Evolutionary conservation across 2,113 vertebrate species (phyloP).

Genomic region (Cnemophilus loriae): DNA sequence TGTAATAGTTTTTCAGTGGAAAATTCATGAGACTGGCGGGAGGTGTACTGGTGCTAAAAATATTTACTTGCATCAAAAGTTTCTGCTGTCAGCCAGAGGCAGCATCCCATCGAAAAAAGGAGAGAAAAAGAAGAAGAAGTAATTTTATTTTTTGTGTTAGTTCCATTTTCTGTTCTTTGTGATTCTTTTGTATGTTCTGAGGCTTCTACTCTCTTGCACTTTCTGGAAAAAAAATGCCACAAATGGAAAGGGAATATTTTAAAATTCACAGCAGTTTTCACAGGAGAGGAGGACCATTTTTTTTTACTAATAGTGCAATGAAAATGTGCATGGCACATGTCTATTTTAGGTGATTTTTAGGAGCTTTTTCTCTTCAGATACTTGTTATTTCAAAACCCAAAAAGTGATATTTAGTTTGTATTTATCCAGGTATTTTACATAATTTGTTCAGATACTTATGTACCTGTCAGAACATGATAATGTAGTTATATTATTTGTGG

Average conservation of each 20-base stretch:
- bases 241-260: neutral
- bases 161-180: neutral
- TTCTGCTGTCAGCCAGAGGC: neutral
- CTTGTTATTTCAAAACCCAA: neutral
- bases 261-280: neutral
- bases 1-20: neutral
- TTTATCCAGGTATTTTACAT: neutral
- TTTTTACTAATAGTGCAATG: neutral
- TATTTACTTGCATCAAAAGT: neutral
- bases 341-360: neutral
- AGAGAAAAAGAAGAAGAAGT: fast-evolving
- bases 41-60: neutral
- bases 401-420: neutral
- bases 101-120: neutral
- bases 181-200: neutral
- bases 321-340: neutral
- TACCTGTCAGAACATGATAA: neutral
- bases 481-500: neutral
- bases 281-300: neutral
- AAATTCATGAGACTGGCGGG: neutral
- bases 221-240: neutral
- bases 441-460: neutral
- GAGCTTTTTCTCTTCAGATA: neutral
- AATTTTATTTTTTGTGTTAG: neutral
- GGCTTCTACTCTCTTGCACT: neutral